Conservation (phyloP, 2,888 invertebrate species). For the Eilema caniola region DNA sequence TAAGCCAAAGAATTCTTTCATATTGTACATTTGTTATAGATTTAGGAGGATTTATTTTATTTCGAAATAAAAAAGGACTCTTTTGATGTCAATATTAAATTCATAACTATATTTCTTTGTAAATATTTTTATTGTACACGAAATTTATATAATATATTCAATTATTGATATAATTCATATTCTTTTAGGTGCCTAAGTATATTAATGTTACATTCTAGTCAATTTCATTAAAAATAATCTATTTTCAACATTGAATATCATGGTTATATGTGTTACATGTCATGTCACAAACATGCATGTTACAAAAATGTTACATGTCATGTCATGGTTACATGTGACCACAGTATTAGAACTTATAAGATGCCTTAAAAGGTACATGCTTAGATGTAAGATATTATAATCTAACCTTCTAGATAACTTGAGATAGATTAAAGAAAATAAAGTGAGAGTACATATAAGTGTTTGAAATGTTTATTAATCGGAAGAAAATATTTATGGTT, state of each 20-base stretch:
- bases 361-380: constrained; percentile 42
- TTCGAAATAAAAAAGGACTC: constrained; percentile 41
- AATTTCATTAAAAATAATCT: constrained; percentile 67
- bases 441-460: constrained; percentile 62
- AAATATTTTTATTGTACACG: constrained; percentile 34
- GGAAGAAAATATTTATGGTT: constrained; percentile 51
- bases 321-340: too few species aligned
- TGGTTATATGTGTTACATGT: too few species aligned
- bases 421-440: constrained; percentile 50
- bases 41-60: constrained; percentile 44
- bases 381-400: constrained; percentile 31
- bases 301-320: too few species aligned
- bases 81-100: constrained; percentile 47
- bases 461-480: constrained; percentile 50
- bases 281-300: too few species aligned
- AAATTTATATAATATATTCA: constrained; percentile 41
- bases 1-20: constrained; percentile 57
- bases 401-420: constrained; percentile 37
- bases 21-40: constrained; percentile 31
- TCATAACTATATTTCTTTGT: constrained; percentile 38
- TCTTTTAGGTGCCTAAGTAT: constrained; percentile 67
- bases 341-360: constrained; percentile 50
- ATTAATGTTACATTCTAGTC: constrained; percentile 75
- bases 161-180: constrained; percentile 43
- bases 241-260: constrained; percentile 44